Evolutionary conservation across 2,797 vertebrate species (phyloP).

Genomic region (Parotocinclus haroldoi): DNA sequence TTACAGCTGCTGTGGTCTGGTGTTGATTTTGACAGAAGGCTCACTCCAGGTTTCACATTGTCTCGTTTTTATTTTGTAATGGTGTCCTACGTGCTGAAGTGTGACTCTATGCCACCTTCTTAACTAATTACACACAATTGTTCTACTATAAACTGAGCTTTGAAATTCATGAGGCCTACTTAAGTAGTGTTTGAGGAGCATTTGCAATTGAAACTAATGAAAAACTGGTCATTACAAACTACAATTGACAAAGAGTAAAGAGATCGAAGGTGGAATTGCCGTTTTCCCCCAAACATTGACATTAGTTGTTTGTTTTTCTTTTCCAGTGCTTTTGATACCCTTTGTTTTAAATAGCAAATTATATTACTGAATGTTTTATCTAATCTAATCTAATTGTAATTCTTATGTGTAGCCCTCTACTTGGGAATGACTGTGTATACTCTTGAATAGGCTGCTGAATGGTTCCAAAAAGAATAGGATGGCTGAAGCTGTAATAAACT

Average conservation of each 20-base stretch:
- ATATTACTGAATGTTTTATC: too few species aligned
- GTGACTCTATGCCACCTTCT: constrained; percentile 9
- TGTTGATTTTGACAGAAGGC: constrained; percentile 22
- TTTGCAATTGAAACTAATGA: too few species aligned
- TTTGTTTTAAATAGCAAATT: too few species aligned
- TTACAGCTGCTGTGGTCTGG: constrained; percentile 3
- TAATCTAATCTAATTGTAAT: background rate
- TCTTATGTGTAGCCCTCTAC: background rate
- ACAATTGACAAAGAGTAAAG: too few species aligned
- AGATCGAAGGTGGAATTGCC: too few species aligned
- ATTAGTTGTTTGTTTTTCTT: too few species aligned
- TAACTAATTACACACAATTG: constrained; percentile 21
- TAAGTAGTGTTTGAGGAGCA: too few species aligned
- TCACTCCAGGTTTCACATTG: constrained; percentile 17
- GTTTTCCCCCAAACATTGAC: too few species aligned
- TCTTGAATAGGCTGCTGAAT: background rate
- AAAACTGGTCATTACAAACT: too few species aligned
- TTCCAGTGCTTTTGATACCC: too few species aligned
- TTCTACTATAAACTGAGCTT: too few species aligned
- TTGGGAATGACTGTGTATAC: background rate
- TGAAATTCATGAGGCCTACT: too few species aligned
- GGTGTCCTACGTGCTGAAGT: constrained; percentile 13
- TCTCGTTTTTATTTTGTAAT: constrained; percentile 20
- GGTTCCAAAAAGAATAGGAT: background rate
- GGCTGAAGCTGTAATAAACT: background rate